phyloP scores from a whole-genome alignment of 2,113 vertebrate genomes.

The Onychostoma macrolepis region DNA sequence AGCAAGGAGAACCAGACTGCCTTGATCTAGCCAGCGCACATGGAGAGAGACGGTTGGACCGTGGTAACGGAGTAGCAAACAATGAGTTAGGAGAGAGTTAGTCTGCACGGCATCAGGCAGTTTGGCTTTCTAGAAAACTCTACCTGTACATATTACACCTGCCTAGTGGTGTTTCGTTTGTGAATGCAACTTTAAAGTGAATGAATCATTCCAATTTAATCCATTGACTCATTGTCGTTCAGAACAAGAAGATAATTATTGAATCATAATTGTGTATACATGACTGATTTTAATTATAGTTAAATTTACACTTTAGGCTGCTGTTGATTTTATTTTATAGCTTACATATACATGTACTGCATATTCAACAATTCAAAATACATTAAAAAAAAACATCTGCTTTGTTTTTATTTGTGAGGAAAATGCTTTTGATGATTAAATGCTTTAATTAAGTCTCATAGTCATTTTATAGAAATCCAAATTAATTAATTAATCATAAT shows the following conservation, averaged over 20 bases:
- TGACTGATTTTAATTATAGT: not conserved
- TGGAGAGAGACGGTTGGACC: not conserved
- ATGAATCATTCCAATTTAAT: not conserved
- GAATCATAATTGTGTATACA: not conserved
- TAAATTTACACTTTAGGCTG: too few species aligned
- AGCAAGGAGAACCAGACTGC: slow-evolving; percentile 41
- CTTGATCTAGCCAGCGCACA: slow-evolving; percentile 50
- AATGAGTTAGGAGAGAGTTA: not conserved
- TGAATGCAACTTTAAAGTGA: not conserved
- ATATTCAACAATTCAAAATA: not conserved
- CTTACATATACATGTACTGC: too few species aligned
- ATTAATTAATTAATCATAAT: not conserved
- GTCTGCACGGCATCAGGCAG: not conserved
- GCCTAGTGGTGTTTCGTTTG: not conserved
- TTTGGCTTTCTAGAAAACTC: not conserved
- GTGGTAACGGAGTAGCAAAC: not conserved
- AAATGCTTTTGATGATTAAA: not conserved
- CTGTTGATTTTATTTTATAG: too few species aligned
- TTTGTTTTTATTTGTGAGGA: not conserved
- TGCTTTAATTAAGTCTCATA: not conserved
- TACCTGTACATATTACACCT: not conserved
- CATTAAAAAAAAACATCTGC: not conserved
- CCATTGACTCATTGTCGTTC: not conserved
- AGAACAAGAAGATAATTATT: not conserved
- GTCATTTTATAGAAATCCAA: not conserved